Evolutionary conservation across 2,113 vertebrate genomes (phyloP), one percentile per base, ranked within the genome.

Genomic region (Galemys pyrenaicus): DNA sequence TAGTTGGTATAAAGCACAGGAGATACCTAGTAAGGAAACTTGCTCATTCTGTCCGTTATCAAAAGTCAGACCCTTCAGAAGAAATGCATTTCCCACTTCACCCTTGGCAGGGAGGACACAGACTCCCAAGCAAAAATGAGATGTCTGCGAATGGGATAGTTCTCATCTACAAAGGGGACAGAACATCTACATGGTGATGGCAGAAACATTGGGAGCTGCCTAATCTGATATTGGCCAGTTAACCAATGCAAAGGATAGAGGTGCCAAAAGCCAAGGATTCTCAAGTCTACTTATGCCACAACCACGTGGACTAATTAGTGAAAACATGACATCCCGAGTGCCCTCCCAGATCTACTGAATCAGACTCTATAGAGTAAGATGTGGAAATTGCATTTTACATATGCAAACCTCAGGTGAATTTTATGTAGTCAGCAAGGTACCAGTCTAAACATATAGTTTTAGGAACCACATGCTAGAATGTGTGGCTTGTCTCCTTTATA

Each of bases 21-120:
- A n/a, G 24, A 49, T 16, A 28, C 9, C 7, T 85, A 54, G 73
- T 12, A 74, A 71, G 83, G 60, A 82, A 68, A 70, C 56, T 3
- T 54, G 19, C 85, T 49, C 11, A 74, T 6, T 35, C 12, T 58
- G 35, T 71, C 65, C 73, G 46, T 83, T 80, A 74, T 32, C 67
- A 65, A 89, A 75, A 95, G 65, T 22, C 49, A 87, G 90, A 92
- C 80, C 37, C 68, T 90, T 87, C 56, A 44, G 58, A 77, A 87
- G 56, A 75, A 91, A 75, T 49, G 2, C 44, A 60, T 26, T 75
- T n/a, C 17, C 30, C 6, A 22, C n/a, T 73, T 26, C 30, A 51
- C 39, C 13, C n/a, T 67, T 39, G 39, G 58, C 8, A 68, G 54
- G 54, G 6, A 46, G 65, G 30, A 88, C 10, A 64, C 78, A 79